Evolutionary conservation across 2,888 invertebrate genomes (phyloP).

Genomic region (Itoplectis maculator): DNA sequence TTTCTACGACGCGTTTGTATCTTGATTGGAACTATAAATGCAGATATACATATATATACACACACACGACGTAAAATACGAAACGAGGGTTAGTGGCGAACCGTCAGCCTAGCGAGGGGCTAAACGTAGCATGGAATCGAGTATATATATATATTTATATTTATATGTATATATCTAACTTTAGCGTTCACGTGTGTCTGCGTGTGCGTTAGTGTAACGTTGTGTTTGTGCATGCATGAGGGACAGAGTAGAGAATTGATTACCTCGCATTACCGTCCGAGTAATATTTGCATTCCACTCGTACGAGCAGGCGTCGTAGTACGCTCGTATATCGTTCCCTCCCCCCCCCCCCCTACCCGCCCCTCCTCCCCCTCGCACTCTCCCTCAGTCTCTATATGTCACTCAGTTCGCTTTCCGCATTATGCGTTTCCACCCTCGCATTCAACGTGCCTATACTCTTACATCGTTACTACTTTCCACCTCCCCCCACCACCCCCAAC

Average conservation of each 20-base stretch:
- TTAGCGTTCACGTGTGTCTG: neutral
- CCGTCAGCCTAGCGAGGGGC: slow-evolving; percentile 26
- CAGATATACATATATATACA: slow-evolving; percentile 2
- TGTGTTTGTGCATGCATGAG: slow-evolving; percentile 48
- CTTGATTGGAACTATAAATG: slow-evolving; percentile 9
- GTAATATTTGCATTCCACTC: slow-evolving; percentile 84
- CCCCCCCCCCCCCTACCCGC: slow-evolving; percentile 7
- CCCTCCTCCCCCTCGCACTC: slow-evolving; percentile 35
- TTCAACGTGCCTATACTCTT: slow-evolving; percentile 58
- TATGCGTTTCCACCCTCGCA: slow-evolving; percentile 65
- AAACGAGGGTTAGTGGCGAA: slow-evolving; percentile 23
- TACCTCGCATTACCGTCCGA: slow-evolving; percentile 81
- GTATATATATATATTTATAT: neutral
- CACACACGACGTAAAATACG: slow-evolving; percentile 14
- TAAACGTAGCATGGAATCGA: slow-evolving; percentile 46
- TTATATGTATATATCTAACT: slow-evolving; percentile 19
- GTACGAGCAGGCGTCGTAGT: slow-evolving; percentile 73
- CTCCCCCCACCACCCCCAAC: neutral
- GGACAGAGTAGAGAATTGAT: slow-evolving; percentile 73
- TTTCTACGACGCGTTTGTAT: slow-evolving; percentile 8
- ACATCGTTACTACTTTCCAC: slow-evolving; percentile 65
- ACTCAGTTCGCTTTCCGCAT: slow-evolving; percentile 57
- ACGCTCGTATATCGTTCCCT: slow-evolving; percentile 56
- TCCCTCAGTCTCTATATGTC: slow-evolving; percentile 46
- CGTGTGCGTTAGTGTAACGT: slow-evolving; percentile 5